Evolutionary conservation across 1,140 invertebrate species (phyloP).

Genomic region (Lepidostoma basale): DNA sequence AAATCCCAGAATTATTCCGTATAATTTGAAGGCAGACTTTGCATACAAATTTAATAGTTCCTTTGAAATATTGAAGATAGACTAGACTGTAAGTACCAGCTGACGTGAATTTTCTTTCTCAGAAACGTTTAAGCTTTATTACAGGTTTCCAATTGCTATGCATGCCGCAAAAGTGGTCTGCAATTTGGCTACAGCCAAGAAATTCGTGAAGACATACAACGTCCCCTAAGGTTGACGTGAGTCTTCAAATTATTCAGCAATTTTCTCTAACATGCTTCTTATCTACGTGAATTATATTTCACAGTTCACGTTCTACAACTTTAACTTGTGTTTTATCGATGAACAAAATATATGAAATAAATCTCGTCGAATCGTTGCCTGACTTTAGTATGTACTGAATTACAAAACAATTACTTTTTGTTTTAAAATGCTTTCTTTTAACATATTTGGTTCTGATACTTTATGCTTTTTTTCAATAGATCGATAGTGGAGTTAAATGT

Average conservation of each 20-base stretch:
- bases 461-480: no score
- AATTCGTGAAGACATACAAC: background rate
- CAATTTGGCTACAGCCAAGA: slow-evolving; percentile 9
- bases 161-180: slow-evolving; percentile 24
- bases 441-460: no score
- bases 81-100: slow-evolving; percentile 20
- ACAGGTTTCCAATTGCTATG: slow-evolving; percentile 15
- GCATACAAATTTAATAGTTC: slow-evolving; percentile 21
- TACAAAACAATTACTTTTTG: no score
- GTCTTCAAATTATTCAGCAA: background rate
- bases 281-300: no score
- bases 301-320: no score
- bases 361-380: no score
- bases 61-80: slow-evolving; percentile 4
- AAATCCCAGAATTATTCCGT: background rate
- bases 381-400: no score
- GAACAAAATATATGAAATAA: no score
- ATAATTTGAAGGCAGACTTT: slow-evolving; percentile 3
- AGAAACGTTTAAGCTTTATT: slow-evolving; percentile 17
- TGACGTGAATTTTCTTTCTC: slow-evolving; percentile 6
- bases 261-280: slow-evolving; percentile 7
- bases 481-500: no score
- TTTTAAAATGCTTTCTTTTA: no score
- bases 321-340: no score
- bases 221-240: background rate